phyloP scores from a whole-genome alignment of 1,140 invertebrate genomes.

The Leptestheria dahalacensis region DNA sequence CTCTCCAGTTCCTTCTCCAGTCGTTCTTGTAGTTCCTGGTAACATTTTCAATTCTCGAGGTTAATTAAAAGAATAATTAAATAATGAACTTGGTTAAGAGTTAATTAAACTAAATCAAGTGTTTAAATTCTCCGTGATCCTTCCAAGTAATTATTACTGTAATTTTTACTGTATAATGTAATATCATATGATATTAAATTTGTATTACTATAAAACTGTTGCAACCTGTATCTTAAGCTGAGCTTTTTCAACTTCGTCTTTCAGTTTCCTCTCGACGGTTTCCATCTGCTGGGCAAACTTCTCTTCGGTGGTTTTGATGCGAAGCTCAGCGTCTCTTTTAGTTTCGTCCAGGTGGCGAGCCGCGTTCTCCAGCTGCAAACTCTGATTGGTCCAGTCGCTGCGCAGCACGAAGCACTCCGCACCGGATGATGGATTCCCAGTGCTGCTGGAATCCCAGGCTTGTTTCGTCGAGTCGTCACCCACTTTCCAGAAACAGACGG shows the following conservation, averaged over 20 bases:
- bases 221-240: constrained; percentile 6
- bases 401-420: constrained; percentile 3
- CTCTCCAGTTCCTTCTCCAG: background rate
- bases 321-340: background rate
- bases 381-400: background rate
- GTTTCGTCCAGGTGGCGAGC: constrained; percentile 2
- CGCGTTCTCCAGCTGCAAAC: background rate
- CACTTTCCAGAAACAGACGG: constrained; percentile 4
- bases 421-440: background rate
- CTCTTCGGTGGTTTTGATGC: constrained; percentile 1
- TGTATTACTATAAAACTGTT: background rate
- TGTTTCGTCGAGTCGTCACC: background rate
- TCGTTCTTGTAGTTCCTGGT: constrained; percentile 9
- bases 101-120: background rate
- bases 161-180: background rate
- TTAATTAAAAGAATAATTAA: too few relatives aligned
- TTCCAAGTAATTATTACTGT: too few relatives aligned
- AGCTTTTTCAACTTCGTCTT: constrained; percentile 1
- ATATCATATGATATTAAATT: background rate
- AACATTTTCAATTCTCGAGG: background rate
- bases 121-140: background rate
- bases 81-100: background rate
- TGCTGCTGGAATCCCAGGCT: background rate
- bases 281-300: constrained; percentile 1
- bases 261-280: constrained; percentile 4